Base-by-base conservation (phyloP, 2,888 invertebrate genomes). In the Selenia dentaria region DNA sequence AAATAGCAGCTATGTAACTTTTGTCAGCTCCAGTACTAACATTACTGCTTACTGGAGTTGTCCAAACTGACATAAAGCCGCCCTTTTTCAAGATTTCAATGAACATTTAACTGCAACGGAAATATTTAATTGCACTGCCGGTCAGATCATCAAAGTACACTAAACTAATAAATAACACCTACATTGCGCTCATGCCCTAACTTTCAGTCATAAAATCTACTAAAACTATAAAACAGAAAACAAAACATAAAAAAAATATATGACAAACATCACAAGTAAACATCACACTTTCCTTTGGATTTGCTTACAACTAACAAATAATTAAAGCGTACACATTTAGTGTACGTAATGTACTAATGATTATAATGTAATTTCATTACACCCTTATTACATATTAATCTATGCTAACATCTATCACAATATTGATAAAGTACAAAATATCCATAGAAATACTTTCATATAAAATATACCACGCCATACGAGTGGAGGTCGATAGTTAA, bases 401-500 rank as follows among this genome's bases (percentile, higher is more conserved):
- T 22, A 22, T 22, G 8, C 29, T 45, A 47, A 46, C 28, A 34
- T 39, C 48, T 49, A 57, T 53, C 52, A 55, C 54, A 42, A 51
- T 43, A 20, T 16, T 16, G 32, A 37, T 12, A 33, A 42, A 48
- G 48, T 58, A 53, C 14, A 54, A 53, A 54, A 51, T 40, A 28
- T 39, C 22, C 9, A 20, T 45, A 45, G 28, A 49, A 50, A 54
- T 46, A 26, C 38, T 44, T 32, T 48, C 45, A 13, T 45, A 65
- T 61, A 70, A 71, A 66, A 65, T 52, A 44, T 61, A 68, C 74
- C 79, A 79, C 79, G 78, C 65, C 67, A 76, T 79, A 76, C 52
- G 16, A 65, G 79, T 75, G 78, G 70, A 35, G 48, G 35, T 53
- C 24, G 8, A 6, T 51, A 50, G 10, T 28, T 29, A 36, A 44